A percentile compares a stretch with the other conserved stretches of the same genome.
These are phyloP conservation scores for Cacoxenus indagator DNA, from an alignment of 2,888 invertebrate genomes.

Conservation along the genomic window DNA sequence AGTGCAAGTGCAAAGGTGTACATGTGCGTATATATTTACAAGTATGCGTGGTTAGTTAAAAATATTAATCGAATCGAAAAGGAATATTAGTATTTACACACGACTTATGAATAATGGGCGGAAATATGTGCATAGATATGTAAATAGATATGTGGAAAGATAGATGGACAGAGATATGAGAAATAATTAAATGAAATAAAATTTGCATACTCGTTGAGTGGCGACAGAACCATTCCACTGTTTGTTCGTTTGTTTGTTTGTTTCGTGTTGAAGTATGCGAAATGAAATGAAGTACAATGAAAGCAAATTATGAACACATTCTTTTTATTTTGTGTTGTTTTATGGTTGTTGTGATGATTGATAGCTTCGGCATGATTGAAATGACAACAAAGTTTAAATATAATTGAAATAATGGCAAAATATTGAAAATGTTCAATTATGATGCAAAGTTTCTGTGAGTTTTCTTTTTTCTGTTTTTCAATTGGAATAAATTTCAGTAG, in stretches of 20 bases:
- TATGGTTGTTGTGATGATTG: neutral
- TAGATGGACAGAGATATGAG: neutral
- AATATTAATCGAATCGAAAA: no score
- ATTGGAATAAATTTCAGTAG: no score
- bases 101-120: no score
- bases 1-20: no score
- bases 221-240: conserved; percentile 69
- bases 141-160: conserved; percentile 25
- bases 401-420: no score
- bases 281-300: conserved; percentile 22
- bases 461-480: no score
- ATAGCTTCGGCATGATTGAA: neutral
- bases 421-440: no score
- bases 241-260: conserved; percentile 32
- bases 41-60: no score
- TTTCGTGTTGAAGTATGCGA: conserved; percentile 30
- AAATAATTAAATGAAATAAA: conserved; percentile 7
- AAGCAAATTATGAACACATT: conserved; percentile 6
- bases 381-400: neutral
- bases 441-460: no score
- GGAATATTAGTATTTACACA: no score
- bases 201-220: conserved; percentile 70
- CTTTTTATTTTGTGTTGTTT: neutral
- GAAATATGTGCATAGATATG: conserved; percentile 23
- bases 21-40: no score